Percentiles rank a stretch among this genome's conserved stretches.
These are phyloP conservation scores for Drosophila nigritarsus DNA, from an alignment of 2,888 invertebrate species.

Conservation along the genomic window DNA sequence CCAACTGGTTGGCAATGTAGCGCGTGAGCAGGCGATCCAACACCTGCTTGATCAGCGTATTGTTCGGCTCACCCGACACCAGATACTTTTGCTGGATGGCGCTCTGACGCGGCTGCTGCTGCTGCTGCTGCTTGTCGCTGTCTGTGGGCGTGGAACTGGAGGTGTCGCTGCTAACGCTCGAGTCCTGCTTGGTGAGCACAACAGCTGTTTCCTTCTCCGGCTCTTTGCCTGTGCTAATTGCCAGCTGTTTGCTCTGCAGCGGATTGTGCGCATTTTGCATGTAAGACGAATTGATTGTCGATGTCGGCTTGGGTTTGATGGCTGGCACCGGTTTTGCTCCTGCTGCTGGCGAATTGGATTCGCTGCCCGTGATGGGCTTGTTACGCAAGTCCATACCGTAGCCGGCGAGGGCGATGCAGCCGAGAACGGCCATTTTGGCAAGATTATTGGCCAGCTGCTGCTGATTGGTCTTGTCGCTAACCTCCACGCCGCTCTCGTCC, in stretches of 20 bases:
- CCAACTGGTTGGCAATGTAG: slow-evolving; percentile 92
- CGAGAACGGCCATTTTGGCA: slow-evolving; percentile 93
- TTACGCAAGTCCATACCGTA: slow-evolving; percentile 85
- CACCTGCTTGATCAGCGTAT: slow-evolving; percentile 88
- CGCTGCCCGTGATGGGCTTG: slow-evolving; percentile 64
- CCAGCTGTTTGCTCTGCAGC: slow-evolving; percentile 83
- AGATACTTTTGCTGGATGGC: slow-evolving; percentile 76
- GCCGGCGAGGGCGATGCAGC: slow-evolving; percentile 93
- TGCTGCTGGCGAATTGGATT: slow-evolving; percentile 49
- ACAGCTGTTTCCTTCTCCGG: slow-evolving; percentile 47
- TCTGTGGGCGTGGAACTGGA: slow-evolving; percentile 73
- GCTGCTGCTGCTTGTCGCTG: slow-evolving; percentile 61
- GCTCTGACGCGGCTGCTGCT: slow-evolving; percentile 24
- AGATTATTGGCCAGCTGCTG: slow-evolving; percentile 97
- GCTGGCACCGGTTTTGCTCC: slow-evolving; percentile 50
- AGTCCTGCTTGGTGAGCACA: slow-evolving; percentile 72
- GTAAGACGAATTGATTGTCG: slow-evolving; percentile 75
- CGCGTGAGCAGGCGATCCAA: slow-evolving; percentile 92
- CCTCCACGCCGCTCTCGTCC: slow-evolving; percentile 97
- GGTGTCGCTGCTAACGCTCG: slow-evolving; percentile 77
- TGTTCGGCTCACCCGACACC: slow-evolving; percentile 84
- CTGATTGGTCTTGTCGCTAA: slow-evolving; percentile 93
- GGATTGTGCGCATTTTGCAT: slow-evolving; percentile 85
- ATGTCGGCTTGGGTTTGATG: slow-evolving; percentile 54
- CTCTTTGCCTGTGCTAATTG: slow-evolving; percentile 69